Base-by-base conservation (phyloP, 2,113 vertebrate species). In the Lagopus leucura region DNA sequence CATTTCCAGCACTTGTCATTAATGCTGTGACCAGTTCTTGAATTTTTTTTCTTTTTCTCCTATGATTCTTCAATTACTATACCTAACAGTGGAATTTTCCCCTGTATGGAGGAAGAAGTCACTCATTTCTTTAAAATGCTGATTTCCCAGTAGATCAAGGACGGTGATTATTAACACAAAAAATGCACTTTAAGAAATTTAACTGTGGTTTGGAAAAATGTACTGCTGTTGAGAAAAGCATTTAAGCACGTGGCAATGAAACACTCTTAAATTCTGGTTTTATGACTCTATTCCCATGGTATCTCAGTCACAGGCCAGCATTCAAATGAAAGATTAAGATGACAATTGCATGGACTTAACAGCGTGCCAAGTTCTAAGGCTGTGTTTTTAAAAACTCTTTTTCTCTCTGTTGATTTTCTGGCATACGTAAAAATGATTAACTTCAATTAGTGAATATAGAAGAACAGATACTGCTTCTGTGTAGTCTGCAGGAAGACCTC, bases 351-450 rank as follows among this genome's bases (percentile, higher is more conserved):
- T 2, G 50, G 82, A 54, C 11, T 3, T 2, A 65, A 72, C 11
- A 0, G 0, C 0, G 17, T 30, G 60, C 10, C 67, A 60, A 82
- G 15, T 17, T 57, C 24, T 28, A n/a, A 7, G 32, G 25, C 28
- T 1, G 2, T 0, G 1, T 21, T 55, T 65, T 14, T 8, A 60
- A 30, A 13, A 19, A 20, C 13, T 5, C 25, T 21, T 60, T 60
- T 18, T 11, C 6, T 18, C 47, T 21, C 73, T 30, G 43, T 28
- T 40, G 48, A 25, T 74, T 93, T 61, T 60, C 36, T 32, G 72
- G 40, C 58, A 25, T 4, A 22, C 54, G 18, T 61, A 64, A 45
- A 86, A 83, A 47, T 2, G 3, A 15, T 25, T 28, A 60, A 52
- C 16, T 12, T 8, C 30, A 73, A 5, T 7, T 4, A 61, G 47